These are phyloP conservation scores for Melanotaenia parkinsoni DNA, from an alignment of 2,797 vertebrate genomes.

Conservation along the genomic window DNA sequence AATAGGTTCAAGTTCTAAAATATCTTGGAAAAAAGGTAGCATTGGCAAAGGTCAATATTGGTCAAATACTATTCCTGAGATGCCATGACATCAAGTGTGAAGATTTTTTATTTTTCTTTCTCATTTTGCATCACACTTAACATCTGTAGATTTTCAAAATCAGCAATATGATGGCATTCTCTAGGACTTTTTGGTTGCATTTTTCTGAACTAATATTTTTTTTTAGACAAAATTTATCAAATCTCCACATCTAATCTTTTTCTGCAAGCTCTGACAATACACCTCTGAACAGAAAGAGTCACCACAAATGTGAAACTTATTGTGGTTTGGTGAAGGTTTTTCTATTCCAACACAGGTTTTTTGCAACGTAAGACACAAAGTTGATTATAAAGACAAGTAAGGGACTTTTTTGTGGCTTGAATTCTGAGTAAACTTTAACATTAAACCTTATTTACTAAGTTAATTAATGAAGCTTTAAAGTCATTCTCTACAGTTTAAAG, in stretches of 20 bases:
- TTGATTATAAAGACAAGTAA: neutral
- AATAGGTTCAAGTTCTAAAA: neutral
- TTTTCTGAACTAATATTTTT: too few relatives aligned
- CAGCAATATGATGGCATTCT: too few relatives aligned
- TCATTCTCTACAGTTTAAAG: neutral
- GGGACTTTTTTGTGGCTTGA: neutral
- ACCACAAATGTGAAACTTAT: neutral
- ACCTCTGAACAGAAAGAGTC: neutral
- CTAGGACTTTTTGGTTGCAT: too few relatives aligned
- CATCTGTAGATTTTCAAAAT: too few relatives aligned
- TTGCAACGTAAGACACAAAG: neutral
- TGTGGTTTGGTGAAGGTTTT: neutral
- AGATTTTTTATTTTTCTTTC: too few relatives aligned
- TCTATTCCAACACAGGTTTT: neutral
- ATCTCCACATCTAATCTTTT: neutral
- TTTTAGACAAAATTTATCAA: too few relatives aligned
- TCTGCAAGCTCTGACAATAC: neutral
- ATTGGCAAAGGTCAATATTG: neutral
- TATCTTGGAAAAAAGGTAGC: neutral
- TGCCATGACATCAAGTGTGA: neutral
- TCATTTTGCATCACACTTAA: too few relatives aligned
- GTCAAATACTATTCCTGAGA: neutral
- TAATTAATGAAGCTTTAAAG: neutral
- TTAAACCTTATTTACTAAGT: neutral
- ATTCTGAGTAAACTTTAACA: neutral